A percentile compares a stretch with the other conserved stretches of the same genome.
Conservation (phyloP, 2,888 invertebrate genomes). For the Tenthredo mesomela region DNA sequence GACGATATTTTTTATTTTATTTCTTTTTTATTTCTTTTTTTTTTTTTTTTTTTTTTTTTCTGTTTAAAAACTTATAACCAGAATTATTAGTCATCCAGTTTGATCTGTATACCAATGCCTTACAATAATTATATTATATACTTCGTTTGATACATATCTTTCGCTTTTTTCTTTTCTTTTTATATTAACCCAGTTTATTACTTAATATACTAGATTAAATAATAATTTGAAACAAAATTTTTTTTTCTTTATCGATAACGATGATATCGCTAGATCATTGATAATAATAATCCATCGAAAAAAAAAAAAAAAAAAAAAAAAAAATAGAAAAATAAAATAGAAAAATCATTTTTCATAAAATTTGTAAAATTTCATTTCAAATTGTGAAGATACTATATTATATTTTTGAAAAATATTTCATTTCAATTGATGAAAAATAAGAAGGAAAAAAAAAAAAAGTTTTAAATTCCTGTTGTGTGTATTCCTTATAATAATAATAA, state of each 20-base stretch:
- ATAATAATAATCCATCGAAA: too few species aligned
- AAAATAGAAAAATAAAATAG: too few species aligned
- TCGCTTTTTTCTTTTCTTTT: background rate
- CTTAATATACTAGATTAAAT: background rate
- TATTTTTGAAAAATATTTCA: background rate
- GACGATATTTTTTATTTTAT: background rate
- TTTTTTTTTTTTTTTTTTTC: too few species aligned
- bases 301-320: too few species aligned
- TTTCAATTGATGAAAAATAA: background rate
- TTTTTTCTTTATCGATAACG: too few species aligned
- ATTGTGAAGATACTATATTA: too few species aligned
- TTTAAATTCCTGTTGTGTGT: constrained; percentile 16
- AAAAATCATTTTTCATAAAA: too few species aligned
- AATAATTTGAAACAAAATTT: background rate
- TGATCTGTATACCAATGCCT: background rate
- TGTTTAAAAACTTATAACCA: background rate
- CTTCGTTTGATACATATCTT: background rate
- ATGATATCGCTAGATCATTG: too few species aligned
- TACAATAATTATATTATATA: background rate
- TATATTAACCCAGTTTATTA: background rate
- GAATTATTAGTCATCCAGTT: background rate
- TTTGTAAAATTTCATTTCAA: too few species aligned
- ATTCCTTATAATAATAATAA: constrained; percentile 2
- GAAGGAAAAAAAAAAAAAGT: background rate
- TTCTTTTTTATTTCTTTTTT: too few species aligned